phyloP scores from a whole-genome alignment of 2,113 vertebrate genomes.

The Rhinolophus sinicus region DNA sequence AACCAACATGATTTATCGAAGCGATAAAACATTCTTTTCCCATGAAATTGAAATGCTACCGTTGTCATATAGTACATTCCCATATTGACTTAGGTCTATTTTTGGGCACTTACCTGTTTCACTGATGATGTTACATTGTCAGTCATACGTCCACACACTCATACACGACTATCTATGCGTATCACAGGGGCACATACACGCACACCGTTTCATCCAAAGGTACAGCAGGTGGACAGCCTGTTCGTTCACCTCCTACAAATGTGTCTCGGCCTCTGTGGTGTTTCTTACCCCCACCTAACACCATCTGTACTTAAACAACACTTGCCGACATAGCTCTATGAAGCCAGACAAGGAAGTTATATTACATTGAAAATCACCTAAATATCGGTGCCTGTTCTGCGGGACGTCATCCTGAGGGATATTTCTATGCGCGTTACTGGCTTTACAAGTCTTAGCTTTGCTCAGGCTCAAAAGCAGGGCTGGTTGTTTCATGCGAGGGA shows the following conservation, averaged over 20 bases:
- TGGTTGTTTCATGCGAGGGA: not conserved
- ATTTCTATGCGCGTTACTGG: not conserved
- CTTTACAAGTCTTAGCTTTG: not conserved
- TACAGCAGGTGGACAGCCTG: rapidly evolving
- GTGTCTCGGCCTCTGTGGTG: constrained; percentile 38
- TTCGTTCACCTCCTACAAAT: constrained; percentile 33
- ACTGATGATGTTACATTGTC: not conserved
- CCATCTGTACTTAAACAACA: not conserved
- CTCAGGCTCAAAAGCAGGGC: not conserved
- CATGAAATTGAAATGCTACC: not conserved
- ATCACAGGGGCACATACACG: rapidly evolving
- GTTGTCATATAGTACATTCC: not conserved
- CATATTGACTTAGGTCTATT: not conserved
- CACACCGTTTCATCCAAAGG: not conserved
- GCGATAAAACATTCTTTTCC: not conserved
- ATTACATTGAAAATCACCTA: not conserved
- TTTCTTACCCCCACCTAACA: not conserved
- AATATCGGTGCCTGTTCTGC: not conserved
- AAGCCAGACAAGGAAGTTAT: not conserved
- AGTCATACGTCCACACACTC: not conserved
- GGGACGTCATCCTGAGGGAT: not conserved
- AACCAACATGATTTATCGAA: not conserved
- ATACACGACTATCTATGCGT: rapidly evolving
- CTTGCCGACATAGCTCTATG: not conserved
- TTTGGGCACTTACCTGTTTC: not conserved